phyloP scores from a whole-genome alignment of 2,888 invertebrate species.

The Lordiphosa fenestrarum region DNA sequence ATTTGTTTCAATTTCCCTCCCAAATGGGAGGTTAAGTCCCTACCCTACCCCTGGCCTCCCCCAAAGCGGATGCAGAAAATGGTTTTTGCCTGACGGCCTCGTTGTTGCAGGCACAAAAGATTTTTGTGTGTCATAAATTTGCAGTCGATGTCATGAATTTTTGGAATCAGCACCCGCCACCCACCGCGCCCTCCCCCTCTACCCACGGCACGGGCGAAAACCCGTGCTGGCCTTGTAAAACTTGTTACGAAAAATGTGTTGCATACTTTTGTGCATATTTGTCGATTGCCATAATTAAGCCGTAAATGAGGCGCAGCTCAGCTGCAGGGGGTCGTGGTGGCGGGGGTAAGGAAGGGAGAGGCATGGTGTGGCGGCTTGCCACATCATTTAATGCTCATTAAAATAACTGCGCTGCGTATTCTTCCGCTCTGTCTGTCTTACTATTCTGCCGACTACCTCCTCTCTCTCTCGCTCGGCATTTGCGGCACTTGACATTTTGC shows the following conservation, averaged over 20 bases:
- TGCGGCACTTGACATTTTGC: constrained; percentile 64
- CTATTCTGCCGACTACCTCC: constrained; percentile 10
- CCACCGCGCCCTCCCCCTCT: too few species aligned
- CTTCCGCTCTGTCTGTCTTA: constrained; percentile 41
- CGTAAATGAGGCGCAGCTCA: constrained; percentile 50
- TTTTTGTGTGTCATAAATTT: constrained; percentile 61
- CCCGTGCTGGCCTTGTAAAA: constrained; percentile 25
- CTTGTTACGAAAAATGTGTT: constrained; percentile 52
- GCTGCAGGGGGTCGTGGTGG: background rate
- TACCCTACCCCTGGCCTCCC: background rate
- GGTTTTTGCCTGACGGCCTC: constrained; percentile 21
- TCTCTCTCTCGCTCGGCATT: constrained; percentile 21
- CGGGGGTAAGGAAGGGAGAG: background rate
- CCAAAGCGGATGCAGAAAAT: constrained; percentile 28
- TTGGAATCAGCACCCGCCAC: constrained; percentile 22
- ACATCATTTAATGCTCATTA: constrained; percentile 71
- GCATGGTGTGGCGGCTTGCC: constrained; percentile 44
- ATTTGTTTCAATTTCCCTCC: constrained; percentile 64
- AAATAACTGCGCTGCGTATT: constrained; percentile 59
- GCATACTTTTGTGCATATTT: constrained; percentile 62
- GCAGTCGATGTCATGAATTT: constrained; percentile 59
- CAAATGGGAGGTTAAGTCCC: background rate
- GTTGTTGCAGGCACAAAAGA: constrained; percentile 43
- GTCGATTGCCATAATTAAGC: constrained; percentile 69
- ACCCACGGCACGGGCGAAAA: background rate